Percentiles rank a stretch among this genome's conserved stretches.
Conservation (phyloP, 2,888 invertebrate species). For the Tiphia femorata region DNA sequence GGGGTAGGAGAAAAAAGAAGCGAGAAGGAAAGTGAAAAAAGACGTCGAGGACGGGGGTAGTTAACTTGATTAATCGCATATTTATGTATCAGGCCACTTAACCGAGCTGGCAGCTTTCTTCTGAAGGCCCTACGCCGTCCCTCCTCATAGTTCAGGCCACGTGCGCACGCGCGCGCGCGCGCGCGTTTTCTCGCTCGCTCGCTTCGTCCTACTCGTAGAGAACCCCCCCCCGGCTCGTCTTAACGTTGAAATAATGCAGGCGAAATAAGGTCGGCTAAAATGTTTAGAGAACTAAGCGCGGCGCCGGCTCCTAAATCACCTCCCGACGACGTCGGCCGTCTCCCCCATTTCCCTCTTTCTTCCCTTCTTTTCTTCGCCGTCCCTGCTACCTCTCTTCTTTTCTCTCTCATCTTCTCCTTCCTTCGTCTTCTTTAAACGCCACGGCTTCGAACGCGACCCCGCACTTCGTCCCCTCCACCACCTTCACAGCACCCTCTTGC, state of each 20-base stretch:
- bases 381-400: background rate
- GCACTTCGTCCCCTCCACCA: too few relatives aligned
- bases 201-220: slow-evolving; percentile 21
- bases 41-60: slow-evolving; percentile 51
- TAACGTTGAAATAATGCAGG: slow-evolving; percentile 63
- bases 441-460: too few relatives aligned
- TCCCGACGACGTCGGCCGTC: slow-evolving; percentile 42
- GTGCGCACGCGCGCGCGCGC: too few relatives aligned
- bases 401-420: background rate
- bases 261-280: slow-evolving; percentile 63
- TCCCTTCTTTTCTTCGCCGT: slow-evolving; percentile 13
- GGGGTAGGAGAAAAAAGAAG: too few relatives aligned
- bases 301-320: slow-evolving; percentile 57
- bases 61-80: slow-evolving; percentile 65
- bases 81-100: slow-evolving; percentile 64
- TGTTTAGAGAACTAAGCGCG: slow-evolving; percentile 61
- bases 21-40: slow-evolving; percentile 25
- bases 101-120: slow-evolving; percentile 53
- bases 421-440: background rate
- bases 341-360: slow-evolving; percentile 19
- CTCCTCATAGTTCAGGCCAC: slow-evolving; percentile 31
- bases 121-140: slow-evolving; percentile 35
- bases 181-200: too few relatives aligned
- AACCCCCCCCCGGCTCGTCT: slow-evolving; percentile 42
- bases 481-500: too few relatives aligned